Evolutionary conservation across 1,140 invertebrate genomes (phyloP), one percentile per base, ranked within the genome.

Genomic region (Pseudobourletiella spinata): DNA sequence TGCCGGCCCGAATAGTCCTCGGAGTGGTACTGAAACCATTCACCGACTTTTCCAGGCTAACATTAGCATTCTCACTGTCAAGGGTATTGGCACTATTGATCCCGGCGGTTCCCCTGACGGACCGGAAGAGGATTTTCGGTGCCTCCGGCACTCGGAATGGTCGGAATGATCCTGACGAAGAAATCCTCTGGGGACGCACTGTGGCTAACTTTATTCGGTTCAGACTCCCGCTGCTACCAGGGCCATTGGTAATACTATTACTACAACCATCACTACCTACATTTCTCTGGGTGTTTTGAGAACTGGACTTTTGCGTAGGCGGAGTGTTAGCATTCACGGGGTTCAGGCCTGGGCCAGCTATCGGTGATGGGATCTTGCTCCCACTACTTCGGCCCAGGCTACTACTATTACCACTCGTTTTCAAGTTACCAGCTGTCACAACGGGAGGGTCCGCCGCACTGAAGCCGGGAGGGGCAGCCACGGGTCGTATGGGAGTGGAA

Each of bases 111-210:
- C 56, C 61, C 28, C 70, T 60, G 29, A 71, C 59, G 14, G 68
- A 70, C 2, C 64, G 44, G 51, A 71, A 71, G 3, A 64, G 58
- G 22, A 66, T 64, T 64, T 65, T 64, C 0, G 70, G 62, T 11
- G 61, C 68, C 50, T 70, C 68, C 25, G 70, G 68, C 32, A 68
- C 39, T 20, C 66, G 61, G 55, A 70, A 69, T 20, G 68, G 68
- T 29, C 67, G 67, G 24, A 69, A 65, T 22, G 60, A 65, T 8
- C 63, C 61, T 28, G 52, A 57, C 1, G 65, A 67, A 3, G 63
- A 28, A 52, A 70, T 64, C 50, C 68, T 32, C 46, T 67, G 68
- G 2, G 70, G 68, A 20, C 61, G 66, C 14, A 68, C 64, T 30
- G 65, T 70, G 22, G 66, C 65, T 22, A 70, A 55, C 35, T 66